A percentile compares a stretch with the other conserved stretches of the same genome.
Conservation (phyloP, 1,140 invertebrate genomes). For the Aphis gossypii region DNA sequence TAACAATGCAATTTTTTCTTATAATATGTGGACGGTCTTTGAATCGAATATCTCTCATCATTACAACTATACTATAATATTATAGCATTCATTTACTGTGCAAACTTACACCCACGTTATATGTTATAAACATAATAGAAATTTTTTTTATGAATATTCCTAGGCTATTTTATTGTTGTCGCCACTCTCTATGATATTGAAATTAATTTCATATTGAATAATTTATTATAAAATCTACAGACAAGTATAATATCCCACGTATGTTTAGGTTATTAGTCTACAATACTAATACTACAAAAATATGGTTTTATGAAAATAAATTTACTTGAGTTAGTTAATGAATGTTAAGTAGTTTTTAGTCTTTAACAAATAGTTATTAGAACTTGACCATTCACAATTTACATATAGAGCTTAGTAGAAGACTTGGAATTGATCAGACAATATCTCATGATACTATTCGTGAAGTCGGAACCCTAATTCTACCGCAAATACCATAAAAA, state of each 20-base stretch:
- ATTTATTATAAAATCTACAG: background rate
- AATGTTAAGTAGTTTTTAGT: background rate
- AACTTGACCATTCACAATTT: background rate
- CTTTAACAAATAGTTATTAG: background rate
- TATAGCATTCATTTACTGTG: background rate
- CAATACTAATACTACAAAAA: background rate
- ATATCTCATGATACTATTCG: no score
- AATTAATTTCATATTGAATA: background rate
- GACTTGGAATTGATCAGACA: no score
- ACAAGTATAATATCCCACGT: background rate
- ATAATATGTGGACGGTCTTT: background rate
- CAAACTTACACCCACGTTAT: background rate
- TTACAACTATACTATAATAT: background rate
- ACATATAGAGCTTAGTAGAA: no score
- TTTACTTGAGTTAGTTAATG: no score
- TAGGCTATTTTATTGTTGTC: background rate
- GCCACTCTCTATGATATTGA: background rate
- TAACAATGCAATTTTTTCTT: background rate
- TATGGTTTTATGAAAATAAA: background rate
- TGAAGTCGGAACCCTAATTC: no score
- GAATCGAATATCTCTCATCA: background rate
- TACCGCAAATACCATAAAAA: no score
- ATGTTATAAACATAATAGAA: background rate
- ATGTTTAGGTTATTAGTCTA: background rate
- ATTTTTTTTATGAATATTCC: background rate